These are phyloP conservation scores for Nephila pilipes DNA, from an alignment of 1,140 invertebrate species.

Conservation along the genomic window DNA sequence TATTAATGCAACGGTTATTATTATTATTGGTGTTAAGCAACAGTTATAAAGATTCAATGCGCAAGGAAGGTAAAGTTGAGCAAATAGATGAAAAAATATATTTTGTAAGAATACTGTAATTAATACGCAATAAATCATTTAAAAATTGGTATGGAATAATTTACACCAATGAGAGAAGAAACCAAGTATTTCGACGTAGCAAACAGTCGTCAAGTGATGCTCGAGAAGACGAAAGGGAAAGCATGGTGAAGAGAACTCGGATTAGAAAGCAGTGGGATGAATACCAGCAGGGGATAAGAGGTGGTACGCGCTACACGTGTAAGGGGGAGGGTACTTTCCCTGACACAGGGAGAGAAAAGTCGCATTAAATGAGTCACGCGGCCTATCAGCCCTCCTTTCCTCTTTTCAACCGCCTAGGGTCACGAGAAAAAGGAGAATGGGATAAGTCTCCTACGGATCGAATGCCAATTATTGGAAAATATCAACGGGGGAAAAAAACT, in stretches of 20 bases:
- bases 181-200: no score
- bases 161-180: no score
- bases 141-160: no score
- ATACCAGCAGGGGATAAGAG: slow-evolving; percentile 54
- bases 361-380: slow-evolving; percentile 72
- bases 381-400: background rate
- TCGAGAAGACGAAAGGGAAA: slow-evolving; percentile 16
- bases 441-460: slow-evolving; percentile 1
- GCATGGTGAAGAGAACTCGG: background rate
- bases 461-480: slow-evolving; percentile 57
- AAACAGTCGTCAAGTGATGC: background rate
- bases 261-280: slow-evolving; percentile 47
- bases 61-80: no score
- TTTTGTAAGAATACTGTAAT: no score
- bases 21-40: no score
- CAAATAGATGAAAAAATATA: no score
- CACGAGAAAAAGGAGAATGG: slow-evolving; percentile 14
- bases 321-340: slow-evolving; percentile 30
- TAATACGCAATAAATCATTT: no score
- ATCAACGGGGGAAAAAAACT: background rate
- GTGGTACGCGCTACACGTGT: slow-evolving; percentile 57
- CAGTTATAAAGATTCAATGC: no score
- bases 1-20: no score
- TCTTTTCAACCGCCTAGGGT: background rate
- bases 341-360: slow-evolving; percentile 56